Conservation (phyloP, 2,797 vertebrate species). For the Poecilia velifera region DNA sequence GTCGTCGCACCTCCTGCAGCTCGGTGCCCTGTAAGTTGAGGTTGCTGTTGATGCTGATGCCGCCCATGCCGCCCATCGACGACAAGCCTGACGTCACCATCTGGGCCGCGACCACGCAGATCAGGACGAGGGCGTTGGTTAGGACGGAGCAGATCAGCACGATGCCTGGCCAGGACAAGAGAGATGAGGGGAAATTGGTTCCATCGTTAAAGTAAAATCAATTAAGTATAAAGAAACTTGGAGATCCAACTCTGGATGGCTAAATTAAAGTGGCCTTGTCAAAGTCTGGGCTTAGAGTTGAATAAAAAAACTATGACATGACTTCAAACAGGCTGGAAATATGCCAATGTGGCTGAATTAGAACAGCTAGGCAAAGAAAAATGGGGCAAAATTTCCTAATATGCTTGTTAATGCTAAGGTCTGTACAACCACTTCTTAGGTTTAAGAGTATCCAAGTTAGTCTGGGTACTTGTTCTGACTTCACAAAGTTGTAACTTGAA, state of each 20-base stretch:
- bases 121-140: constrained; percentile 86
- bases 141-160: constrained; percentile 84
- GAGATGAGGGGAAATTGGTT: not conserved
- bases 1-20: constrained; percentile 82
- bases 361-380: not conserved
- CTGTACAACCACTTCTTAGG: not conserved
- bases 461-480: not conserved
- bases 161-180: constrained; percentile 75
- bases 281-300: not conserved
- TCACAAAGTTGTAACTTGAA: not conserved
- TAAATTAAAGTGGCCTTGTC: not conserved
- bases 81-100: constrained; percentile 84
- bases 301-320: not conserved
- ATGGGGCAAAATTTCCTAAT: not conserved
- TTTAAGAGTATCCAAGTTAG: not conserved
- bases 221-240: not conserved
- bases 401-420: not conserved
- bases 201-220: not conserved
- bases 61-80: constrained; percentile 69
- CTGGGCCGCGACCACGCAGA: constrained; percentile 86
- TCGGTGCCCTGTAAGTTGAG: constrained; percentile 87
- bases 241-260: not conserved
- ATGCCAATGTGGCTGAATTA: not conserved
- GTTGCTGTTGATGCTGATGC: constrained; percentile 81
- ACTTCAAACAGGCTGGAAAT: not conserved